Evolutionary conservation across 2,797 vertebrate species (phyloP), one percentile per base, ranked within the genome.

Genomic region (Aldrovandia affinis): DNA sequence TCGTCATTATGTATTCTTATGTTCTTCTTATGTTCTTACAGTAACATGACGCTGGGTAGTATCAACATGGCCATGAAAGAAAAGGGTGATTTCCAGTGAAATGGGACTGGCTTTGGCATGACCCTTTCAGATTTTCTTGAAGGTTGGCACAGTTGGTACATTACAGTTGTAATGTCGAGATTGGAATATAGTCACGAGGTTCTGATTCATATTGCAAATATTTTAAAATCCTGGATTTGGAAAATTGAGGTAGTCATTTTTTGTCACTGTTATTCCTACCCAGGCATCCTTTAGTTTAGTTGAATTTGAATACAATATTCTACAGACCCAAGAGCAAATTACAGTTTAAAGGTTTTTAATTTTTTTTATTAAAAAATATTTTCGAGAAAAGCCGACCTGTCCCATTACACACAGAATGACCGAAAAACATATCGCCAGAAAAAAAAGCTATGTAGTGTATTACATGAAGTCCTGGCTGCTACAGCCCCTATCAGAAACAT

Each of bases 81-180:
- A 68, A 78, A 28, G 86, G 44, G 84, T 28, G 70, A 85, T 77
- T 65, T 55, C 57, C 25, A 30, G 77, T 70, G 80, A 8, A 25
- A 10, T 42, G 68, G 75, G 85, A 84, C 81, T 36, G 42, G 83
- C 50, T 75, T 7, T 30, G n/a, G 61, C 63, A 68, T 68, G 63
- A 68, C 63, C 63, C 8, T 63, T 28, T 63, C n/a, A 63, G n/a
- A 63, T 30, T 28, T 20, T 61, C 57, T 61, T 25, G 30, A 28
- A 63, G 61, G 8, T 63, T 68, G 10, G 30, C 36, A 33, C 63
- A 28, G n/a, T n/a, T n/a, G n/a, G n/a, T n/a, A n/a, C n/a, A n/a
- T n/a, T n/a, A n/a, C n/a, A n/a, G n/a, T n/a, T n/a, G n/a, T n/a
- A n/a, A n/a, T 30, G 30, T 14, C 30, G 30, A 14, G 12, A 6